Conservation (phyloP, 1,140 invertebrate species). For the Achatina immaculata region DNA sequence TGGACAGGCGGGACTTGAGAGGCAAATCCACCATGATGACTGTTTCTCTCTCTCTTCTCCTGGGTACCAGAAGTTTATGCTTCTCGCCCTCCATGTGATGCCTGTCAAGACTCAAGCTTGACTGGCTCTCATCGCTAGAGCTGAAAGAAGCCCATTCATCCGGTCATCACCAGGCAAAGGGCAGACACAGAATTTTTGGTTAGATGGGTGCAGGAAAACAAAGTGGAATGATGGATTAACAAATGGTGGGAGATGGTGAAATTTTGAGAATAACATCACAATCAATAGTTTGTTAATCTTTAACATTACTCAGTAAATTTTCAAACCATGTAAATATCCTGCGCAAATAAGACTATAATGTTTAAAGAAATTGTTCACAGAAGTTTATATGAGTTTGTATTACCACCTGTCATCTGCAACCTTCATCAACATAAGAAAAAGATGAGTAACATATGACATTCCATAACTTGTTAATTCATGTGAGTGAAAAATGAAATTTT, state of each 20-base stretch:
- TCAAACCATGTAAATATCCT: no score
- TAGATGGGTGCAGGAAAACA: background rate
- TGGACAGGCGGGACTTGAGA: slow-evolving; percentile 31
- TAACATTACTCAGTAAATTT: no score
- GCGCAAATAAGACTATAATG: no score
- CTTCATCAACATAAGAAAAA: no score
- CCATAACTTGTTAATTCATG: no score
- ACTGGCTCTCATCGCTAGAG: slow-evolving; percentile 29
- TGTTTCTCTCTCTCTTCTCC: slow-evolving; percentile 10
- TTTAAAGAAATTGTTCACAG: no score
- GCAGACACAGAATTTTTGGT: background rate
- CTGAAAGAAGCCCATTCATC: slow-evolving; percentile 24
- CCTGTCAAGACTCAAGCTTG: slow-evolving; percentile 29
- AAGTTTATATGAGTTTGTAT: no score
- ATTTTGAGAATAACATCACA: background rate
- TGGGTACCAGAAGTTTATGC: slow-evolving; percentile 25
- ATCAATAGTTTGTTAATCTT: background rate
- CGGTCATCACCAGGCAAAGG: background rate
- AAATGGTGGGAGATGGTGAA: background rate
- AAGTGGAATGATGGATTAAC: no score
- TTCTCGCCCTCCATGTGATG: slow-evolving; percentile 14
- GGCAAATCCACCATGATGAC: slow-evolving; percentile 16
- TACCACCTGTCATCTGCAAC: no score
- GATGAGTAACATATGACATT: no score
- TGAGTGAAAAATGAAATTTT: no score